Conservation (phyloP, 2,113 vertebrate genomes). For the Oophaga pumilio region DNA sequence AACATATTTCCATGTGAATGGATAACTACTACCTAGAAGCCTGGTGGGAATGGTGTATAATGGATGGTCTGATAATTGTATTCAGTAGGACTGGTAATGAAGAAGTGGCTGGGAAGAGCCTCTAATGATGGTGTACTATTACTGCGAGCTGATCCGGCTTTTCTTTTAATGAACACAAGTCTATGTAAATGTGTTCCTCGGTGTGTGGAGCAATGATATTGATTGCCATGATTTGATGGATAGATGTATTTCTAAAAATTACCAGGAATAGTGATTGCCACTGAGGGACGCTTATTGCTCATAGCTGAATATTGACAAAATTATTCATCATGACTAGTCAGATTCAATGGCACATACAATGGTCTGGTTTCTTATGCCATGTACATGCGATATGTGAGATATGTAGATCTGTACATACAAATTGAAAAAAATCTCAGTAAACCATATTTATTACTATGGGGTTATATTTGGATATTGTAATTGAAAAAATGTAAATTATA, state of each 20-base stretch:
- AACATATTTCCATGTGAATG: constrained; percentile 12
- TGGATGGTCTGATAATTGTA: neutral
- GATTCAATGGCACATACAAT: neutral
- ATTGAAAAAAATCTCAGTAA: neutral
- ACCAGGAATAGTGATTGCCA: neutral
- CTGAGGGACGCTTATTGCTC: constrained; percentile 18
- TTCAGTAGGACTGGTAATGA: neutral
- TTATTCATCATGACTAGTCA: constrained; percentile 23
- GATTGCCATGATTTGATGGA: constrained; percentile 34
- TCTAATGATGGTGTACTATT: neutral
- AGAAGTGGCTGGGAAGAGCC: neutral
- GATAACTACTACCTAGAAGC: neutral
- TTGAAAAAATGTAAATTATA: neutral
- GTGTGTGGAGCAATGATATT: constrained; percentile 11
- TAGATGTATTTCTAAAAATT: constrained; percentile 15
- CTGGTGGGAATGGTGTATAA: neutral
- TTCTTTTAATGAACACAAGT: neutral
- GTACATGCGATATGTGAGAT: neutral
- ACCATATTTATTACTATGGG: neutral
- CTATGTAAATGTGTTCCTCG: neutral
- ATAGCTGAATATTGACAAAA: neutral
- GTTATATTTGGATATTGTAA: neutral
- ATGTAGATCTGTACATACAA: neutral
- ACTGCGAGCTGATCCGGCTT: neutral
- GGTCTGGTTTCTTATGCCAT: neutral